Percentiles rank a stretch among this genome's conserved stretches.
Conservation (phyloP, 2,888 invertebrate species). For the Hirudinaria manillensis region DNA sequence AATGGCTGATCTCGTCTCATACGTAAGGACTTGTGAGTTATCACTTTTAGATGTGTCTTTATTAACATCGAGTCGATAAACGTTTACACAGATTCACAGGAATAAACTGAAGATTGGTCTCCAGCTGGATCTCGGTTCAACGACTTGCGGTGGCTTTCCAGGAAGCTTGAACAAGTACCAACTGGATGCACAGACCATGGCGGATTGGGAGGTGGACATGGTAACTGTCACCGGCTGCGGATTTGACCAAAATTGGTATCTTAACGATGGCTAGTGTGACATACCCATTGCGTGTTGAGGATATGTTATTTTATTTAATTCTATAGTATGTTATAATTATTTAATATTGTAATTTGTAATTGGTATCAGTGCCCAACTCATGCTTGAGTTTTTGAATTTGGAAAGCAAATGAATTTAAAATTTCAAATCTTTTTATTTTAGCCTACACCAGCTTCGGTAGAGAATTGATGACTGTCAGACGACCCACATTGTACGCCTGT, state of each 20-base stretch:
- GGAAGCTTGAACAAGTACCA: slow-evolving; percentile 38
- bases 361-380: too few relatives aligned
- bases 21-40: slow-evolving; percentile 17
- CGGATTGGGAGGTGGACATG: slow-evolving; percentile 42
- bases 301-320: neutral
- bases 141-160: slow-evolving; percentile 43
- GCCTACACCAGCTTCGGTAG: slow-evolving; percentile 40
- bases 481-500: slow-evolving; percentile 41
- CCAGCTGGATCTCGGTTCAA: slow-evolving; percentile 41
- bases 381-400: too few relatives aligned
- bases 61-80: neutral
- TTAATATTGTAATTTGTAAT: too few relatives aligned
- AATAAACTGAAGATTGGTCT: slow-evolving; percentile 42
- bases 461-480: slow-evolving; percentile 39
- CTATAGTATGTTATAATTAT: neutral
- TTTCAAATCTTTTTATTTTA: slow-evolving; percentile 17
- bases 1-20: slow-evolving; percentile 31
- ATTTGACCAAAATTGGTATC: neutral
- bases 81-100: slow-evolving; percentile 36
- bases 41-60: neutral
- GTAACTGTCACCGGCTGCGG: slow-evolving; percentile 43
- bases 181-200: slow-evolving; percentile 41
- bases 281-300: neutral
- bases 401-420: too few relatives aligned
- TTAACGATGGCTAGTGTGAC: slow-evolving; percentile 15